These are phyloP conservation scores for Microchrysa polita DNA, from an alignment of 2,888 invertebrate genomes.

Conservation along the genomic window DNA sequence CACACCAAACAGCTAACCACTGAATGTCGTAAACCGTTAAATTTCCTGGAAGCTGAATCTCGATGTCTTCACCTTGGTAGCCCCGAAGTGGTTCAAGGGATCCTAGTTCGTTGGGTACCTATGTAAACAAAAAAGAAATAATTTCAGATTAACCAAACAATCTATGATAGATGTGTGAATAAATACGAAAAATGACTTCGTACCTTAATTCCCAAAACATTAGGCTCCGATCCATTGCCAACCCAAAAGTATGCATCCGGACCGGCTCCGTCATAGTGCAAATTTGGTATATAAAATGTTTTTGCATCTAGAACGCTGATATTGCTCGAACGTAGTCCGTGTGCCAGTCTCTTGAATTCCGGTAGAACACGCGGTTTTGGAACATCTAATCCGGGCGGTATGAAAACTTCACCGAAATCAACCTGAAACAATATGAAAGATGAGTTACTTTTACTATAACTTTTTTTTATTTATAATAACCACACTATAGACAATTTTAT, in stretches of 20 bases:
- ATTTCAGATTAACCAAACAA: constrained; percentile 12
- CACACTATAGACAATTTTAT: no score
- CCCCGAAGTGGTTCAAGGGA: constrained; percentile 82
- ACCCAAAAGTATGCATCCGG: constrained; percentile 96
- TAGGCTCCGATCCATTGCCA: constrained; percentile 86
- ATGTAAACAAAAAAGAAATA: constrained; percentile 22
- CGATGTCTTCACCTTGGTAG: constrained; percentile 92
- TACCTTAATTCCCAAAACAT: constrained; percentile 82
- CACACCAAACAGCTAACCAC: constrained; percentile 92
- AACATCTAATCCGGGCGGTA: constrained; percentile 77
- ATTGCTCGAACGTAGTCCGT: constrained; percentile 89
- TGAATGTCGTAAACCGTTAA: constrained; percentile 90
- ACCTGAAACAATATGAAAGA: constrained; percentile 69
- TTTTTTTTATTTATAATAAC: no score
- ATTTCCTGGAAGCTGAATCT: constrained; percentile 85
- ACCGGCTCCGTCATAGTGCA: constrained; percentile 91
- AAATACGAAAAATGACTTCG: constrained; percentile 1
- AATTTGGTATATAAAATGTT: constrained; percentile 90
- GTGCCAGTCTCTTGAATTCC: constrained; percentile 86
- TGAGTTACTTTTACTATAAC: neutral
- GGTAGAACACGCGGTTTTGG: constrained; percentile 84
- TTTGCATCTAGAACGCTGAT: constrained; percentile 91
- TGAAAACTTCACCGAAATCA: constrained; percentile 87
- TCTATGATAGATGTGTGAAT: neutral
- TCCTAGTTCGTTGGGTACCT: constrained; percentile 89